phyloP scores from a whole-genome alignment of 1,140 invertebrate genomes.

The Megalonaias nervosa region DNA sequence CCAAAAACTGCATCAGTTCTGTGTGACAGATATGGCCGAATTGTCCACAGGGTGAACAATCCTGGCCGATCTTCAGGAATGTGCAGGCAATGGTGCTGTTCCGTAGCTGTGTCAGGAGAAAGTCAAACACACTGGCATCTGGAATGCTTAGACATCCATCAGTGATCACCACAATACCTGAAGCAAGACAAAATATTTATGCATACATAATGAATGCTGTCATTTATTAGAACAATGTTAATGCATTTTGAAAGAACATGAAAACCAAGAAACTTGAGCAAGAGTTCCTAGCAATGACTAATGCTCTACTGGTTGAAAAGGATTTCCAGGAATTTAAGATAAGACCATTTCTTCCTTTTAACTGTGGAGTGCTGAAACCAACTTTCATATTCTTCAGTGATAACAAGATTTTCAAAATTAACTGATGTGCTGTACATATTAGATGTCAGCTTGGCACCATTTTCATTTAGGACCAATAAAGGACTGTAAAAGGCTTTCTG shows the following conservation, averaged over 20 bases:
- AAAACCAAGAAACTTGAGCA: background rate
- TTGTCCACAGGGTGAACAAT: slow-evolving; percentile 68
- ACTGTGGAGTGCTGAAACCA: too few species aligned
- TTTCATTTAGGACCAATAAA: too few species aligned
- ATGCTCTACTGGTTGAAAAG: too few species aligned
- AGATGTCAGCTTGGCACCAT: too few species aligned
- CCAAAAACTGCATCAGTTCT: slow-evolving; percentile 85
- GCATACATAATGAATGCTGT: too few species aligned
- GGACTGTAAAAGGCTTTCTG: too few species aligned
- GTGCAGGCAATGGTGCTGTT: slow-evolving; percentile 85
- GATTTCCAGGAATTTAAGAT: too few species aligned
- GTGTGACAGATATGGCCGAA: slow-evolving; percentile 80
- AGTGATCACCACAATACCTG: slow-evolving; percentile 85
- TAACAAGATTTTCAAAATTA: too few species aligned
- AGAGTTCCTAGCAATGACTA: background rate
- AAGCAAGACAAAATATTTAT: slow-evolving; percentile 50
- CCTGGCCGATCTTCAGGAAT: slow-evolving; percentile 83
- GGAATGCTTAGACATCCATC: slow-evolving; percentile 87
- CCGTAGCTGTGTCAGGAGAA: slow-evolving; percentile 82
- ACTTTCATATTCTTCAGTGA: too few species aligned
- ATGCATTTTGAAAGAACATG: background rate
- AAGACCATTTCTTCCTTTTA: too few species aligned
- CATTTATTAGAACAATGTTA: background rate
- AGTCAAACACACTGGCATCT: slow-evolving; percentile 82
- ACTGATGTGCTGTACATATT: too few species aligned